These are phyloP conservation scores for Characodon lateralis DNA, from an alignment of 2,797 vertebrate genomes.

Conservation along the genomic window DNA sequence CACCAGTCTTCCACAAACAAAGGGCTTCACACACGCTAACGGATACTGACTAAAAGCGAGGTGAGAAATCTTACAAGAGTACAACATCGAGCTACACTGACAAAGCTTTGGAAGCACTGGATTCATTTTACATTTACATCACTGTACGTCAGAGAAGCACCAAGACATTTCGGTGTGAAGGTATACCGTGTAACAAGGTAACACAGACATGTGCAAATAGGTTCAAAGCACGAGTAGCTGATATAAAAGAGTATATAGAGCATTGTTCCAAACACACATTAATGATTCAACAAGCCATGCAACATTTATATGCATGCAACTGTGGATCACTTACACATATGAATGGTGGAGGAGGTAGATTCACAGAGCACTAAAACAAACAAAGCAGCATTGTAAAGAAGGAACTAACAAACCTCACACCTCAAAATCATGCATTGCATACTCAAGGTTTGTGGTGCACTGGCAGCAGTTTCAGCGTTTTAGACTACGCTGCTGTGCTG, in stretches of 20 bases:
- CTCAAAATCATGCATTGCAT: conserved; percentile 69
- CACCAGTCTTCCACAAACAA: conserved; percentile 44
- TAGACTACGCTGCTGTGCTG: conserved; percentile 54
- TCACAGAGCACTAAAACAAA: conserved; percentile 58
- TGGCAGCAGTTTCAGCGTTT: conserved; percentile 51
- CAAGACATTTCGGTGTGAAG: conserved; percentile 64
- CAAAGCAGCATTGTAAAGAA: conserved; percentile 41
- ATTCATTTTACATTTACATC: conserved; percentile 59
- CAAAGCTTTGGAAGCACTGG: conserved; percentile 73
- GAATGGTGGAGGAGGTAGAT: conserved; percentile 77
- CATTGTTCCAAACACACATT: conserved; percentile 31
- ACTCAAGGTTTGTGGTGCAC: conserved; percentile 54
- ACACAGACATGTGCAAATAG: conserved; percentile 72
- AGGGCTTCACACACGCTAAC: conserved; percentile 66
- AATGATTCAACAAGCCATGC: conserved; percentile 33
- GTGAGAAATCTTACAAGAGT: conserved; percentile 21
- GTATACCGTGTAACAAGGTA: conserved; percentile 47
- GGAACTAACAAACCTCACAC: conserved; percentile 44
- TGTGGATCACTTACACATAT: conserved; percentile 46
- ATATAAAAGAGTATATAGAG: conserved; percentile 41
- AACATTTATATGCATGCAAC: conserved; percentile 62
- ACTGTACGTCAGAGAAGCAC: conserved; percentile 50
- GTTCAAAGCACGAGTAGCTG: conserved; percentile 57
- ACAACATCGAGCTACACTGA: conserved; percentile 33
- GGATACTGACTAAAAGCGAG: conserved; percentile 35